Evolutionary conservation across 1,140 invertebrate species (phyloP).

Genomic region (Dufourea novaeangliae): DNA sequence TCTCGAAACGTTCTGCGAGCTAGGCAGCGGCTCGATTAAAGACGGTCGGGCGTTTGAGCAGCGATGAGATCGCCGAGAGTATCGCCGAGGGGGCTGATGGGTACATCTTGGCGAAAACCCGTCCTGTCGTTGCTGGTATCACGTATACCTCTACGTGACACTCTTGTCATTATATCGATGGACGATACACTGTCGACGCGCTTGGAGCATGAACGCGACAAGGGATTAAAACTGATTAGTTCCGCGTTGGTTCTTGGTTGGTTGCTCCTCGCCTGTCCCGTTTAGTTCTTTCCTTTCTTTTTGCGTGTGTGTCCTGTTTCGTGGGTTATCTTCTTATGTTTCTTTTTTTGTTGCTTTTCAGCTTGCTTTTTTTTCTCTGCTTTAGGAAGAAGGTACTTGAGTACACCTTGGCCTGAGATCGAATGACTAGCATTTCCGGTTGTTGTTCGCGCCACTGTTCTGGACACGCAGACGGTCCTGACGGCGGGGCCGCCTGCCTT

Average conservation of each 20-base stretch:
- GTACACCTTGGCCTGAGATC: constrained; percentile 76
- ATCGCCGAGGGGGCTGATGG: neutral
- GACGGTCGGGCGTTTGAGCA: neutral
- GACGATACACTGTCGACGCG: neutral
- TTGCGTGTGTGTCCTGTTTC: neutral
- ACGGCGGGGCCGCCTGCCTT: constrained; percentile 82
- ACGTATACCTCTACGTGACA: neutral
- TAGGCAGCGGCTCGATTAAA: neutral
- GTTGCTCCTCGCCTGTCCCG: neutral
- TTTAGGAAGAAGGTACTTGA: constrained; percentile 62
- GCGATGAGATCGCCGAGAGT: neutral
- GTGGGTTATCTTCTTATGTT: neutral
- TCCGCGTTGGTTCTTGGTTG: neutral
- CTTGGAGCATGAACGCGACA: neutral
- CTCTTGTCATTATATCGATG: neutral
- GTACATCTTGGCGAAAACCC: neutral
- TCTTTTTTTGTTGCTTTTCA: neutral
- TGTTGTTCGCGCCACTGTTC: constrained; percentile 87
- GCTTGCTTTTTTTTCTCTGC: constrained; percentile 28
- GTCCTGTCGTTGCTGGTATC: neutral
- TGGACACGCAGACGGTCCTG: constrained; percentile 85
- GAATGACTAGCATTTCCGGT: constrained; percentile 86
- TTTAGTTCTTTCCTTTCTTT: neutral
- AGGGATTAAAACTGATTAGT: neutral
- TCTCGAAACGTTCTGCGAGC: neutral